Percentiles rank a stretch among this genome's conserved stretches.
Conservation (phyloP, 2,888 invertebrate species). For the Hemicrepidius hirtus region DNA sequence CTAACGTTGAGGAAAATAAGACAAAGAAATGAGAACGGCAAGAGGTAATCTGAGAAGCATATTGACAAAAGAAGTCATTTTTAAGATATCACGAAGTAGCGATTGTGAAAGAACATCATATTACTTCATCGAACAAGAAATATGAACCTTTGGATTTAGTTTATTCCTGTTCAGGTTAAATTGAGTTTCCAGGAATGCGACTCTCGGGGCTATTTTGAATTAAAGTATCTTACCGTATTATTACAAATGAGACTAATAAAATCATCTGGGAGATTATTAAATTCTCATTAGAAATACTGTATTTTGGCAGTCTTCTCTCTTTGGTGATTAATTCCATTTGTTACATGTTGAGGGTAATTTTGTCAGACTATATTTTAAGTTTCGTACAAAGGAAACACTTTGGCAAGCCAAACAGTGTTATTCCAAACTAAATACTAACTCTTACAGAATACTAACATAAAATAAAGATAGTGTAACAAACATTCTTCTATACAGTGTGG, state of each 20-base stretch:
- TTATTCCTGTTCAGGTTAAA: neutral
- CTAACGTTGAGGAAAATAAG: no score
- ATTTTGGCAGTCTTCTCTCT: no score
- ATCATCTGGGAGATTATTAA: slow-evolving; percentile 1
- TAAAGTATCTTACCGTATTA: slow-evolving; percentile 4
- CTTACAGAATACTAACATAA: no score
- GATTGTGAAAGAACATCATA: neutral
- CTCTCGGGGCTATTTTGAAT: slow-evolving; percentile 2
- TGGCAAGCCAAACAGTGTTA: no score
- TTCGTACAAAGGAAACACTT: no score
- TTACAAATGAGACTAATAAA: neutral
- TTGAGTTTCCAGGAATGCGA: slow-evolving; percentile 13
- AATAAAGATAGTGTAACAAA: no score
- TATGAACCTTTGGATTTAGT: neutral
- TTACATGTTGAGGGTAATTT: no score
- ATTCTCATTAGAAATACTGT: neutral
- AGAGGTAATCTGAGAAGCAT: neutral
- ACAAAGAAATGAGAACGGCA: no score
- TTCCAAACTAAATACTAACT: no score
- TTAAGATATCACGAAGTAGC: slow-evolving; percentile 1
- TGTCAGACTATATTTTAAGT: no score
- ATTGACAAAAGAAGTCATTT: neutral
- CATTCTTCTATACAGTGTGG: no score
- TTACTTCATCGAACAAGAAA: slow-evolving; percentile 10
- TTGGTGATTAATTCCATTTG: no score